A percentile compares a stretch with the other conserved stretches of the same genome.
These are phyloP conservation scores for Bugulina stolonifera DNA, from an alignment of 2,888 invertebrate species.

Conservation along the genomic window DNA sequence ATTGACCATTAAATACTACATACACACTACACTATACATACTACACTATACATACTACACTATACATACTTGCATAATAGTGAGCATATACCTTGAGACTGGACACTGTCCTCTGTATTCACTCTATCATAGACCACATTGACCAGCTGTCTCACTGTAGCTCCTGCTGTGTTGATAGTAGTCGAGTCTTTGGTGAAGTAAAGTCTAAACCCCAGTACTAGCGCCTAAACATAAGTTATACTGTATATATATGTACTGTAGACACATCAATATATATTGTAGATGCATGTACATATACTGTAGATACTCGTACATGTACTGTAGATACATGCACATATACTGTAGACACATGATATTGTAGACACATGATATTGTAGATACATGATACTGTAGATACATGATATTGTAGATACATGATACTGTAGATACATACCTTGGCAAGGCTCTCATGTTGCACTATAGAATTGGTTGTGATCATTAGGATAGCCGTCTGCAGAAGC, in stretches of 20 bases:
- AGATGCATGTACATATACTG: no score
- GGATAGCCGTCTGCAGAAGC: conserved; percentile 87
- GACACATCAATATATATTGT: no score
- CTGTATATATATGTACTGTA: conserved; percentile 63
- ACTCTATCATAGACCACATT: conserved; percentile 63
- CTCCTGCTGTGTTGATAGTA: conserved; percentile 93
- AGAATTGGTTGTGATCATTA: conserved; percentile 88
- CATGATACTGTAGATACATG: no score
- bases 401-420: no score
- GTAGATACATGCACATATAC: no score
- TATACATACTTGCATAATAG: conserved; percentile 13
- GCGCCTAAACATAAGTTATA: conserved; percentile 60
- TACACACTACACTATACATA: background rate
- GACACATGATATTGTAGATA: no score
- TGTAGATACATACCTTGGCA: conserved; percentile 67
- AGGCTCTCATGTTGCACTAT: conserved; percentile 89
- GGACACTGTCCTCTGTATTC: conserved; percentile 49
- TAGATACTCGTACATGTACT: no score
- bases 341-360: no score
- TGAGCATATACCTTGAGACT: conserved; percentile 37
- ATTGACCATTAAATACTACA: background rate
- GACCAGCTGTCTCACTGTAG: conserved; percentile 90
- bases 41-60: background rate
- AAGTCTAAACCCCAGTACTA: conserved; percentile 92
- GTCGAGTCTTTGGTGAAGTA: conserved; percentile 90